Base-by-base conservation (phyloP, 2,888 invertebrate species). In the Girardia tigrina region DNA sequence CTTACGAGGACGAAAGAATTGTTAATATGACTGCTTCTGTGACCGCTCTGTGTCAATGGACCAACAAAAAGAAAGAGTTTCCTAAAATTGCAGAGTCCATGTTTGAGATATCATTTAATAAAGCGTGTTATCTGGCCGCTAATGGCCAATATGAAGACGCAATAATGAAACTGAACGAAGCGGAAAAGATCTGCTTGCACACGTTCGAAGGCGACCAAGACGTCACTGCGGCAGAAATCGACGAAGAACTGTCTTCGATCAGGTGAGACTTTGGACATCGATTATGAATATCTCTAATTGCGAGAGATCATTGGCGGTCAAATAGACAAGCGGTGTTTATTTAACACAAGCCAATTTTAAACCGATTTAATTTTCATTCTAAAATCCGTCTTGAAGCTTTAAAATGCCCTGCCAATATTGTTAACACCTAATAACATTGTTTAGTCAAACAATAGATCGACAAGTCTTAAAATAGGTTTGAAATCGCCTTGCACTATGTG, bases 1-100 rank as follows among this genome's bases (percentile, higher is more conserved):
- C 95, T 75, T 95, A 91, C 86, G 94, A 94, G 83, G 91, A 92
- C 82, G 95, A 97, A 85, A 88, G 97, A 78, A 89, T 91, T 82
- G 91, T 95, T 0, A 98, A 98, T 86, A 88, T 95, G 82, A 89
- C 91, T 72, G 97, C 97, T 0, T 93, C 92, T 72, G 88, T 91
- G 74, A 91, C 92, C 0, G 90, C 92, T 81, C 85, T 94, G 72
- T 81, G 81, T 88, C 88, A 76, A 85, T 87, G 77, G 85, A 88
- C 78, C 87, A 79, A 77, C 26, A 78, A 79, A 77, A 79, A 81
- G 78, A 4, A 56, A 23, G 56, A 56, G n/a, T 56, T 56, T 23
- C 56, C 56, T n/a, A 56, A 56, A 56, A 23, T 56, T 12, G 56
- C 4, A 12, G 56, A 56, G 23, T 42, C 2, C 27, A 70, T 0